Conservation (phyloP, 2,797 vertebrate genomes). For the Silurus aristotelis region DNA sequence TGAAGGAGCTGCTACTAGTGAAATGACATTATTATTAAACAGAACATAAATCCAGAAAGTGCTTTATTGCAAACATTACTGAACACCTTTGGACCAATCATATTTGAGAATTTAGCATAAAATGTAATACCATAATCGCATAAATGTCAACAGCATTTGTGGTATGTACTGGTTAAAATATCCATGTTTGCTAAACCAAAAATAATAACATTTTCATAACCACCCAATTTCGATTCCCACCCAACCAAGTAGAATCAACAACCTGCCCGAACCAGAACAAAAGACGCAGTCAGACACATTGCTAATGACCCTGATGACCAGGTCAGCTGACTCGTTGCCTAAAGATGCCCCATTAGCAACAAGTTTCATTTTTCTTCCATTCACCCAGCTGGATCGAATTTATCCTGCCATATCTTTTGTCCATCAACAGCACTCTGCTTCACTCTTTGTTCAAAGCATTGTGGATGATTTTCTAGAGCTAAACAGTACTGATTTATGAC, state of each 20-base stretch:
- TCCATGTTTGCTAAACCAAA: neutral
- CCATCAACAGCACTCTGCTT: neutral
- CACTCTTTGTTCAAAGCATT: neutral
- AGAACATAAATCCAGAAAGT: neutral
- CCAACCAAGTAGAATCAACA: neutral
- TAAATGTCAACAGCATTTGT: neutral
- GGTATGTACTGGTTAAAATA: neutral
- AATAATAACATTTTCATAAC: constrained; percentile 19
- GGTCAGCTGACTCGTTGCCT: constrained; percentile 20
- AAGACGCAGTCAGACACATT: neutral
- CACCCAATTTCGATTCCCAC: neutral
- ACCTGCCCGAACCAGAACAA: constrained; percentile 17
- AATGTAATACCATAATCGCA: neutral
- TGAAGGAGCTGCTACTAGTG: neutral
- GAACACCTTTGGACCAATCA: neutral
- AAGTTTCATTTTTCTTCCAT: constrained; percentile 7
- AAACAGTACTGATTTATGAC: constrained; percentile 24
- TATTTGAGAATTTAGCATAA: neutral
- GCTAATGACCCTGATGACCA: constrained; percentile 25
- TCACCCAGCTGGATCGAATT: constrained; percentile 38
- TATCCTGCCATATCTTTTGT: constrained; percentile 22
- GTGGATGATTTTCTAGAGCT: neutral
- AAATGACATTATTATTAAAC: neutral
- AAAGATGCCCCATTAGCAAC: constrained; percentile 34
- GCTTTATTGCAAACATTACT: neutral